A percentile compares a stretch with the other conserved stretches of the same genome.
Conservation (phyloP, 2,113 vertebrate species). For the Heteronetta atricapilla region DNA sequence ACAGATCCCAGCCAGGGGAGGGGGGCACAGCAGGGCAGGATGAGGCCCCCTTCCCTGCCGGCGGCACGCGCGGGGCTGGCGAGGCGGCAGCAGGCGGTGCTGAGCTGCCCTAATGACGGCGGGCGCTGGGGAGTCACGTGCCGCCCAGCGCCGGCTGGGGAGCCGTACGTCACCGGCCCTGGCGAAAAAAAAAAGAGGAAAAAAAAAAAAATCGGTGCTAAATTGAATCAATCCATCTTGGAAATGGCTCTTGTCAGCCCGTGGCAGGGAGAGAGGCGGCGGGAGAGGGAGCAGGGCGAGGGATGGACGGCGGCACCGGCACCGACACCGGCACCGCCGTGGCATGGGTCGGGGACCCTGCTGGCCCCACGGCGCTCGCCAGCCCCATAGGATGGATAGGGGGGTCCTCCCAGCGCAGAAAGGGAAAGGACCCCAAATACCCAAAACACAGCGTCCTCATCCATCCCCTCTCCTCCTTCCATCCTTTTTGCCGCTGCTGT, state of each 20-base stretch:
- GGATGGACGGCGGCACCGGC: not conserved
- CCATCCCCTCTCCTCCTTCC: not conserved
- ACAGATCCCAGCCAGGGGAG: rapidly evolving
- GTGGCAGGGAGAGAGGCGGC: constrained; percentile 81
- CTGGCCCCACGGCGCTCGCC: not conserved
- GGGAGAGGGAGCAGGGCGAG: constrained; percentile 78
- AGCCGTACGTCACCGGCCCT: constrained; percentile 79
- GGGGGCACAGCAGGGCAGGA: not conserved
- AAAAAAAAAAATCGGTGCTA: constrained; percentile 78
- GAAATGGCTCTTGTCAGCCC: constrained; percentile 87
- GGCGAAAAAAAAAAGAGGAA: not conserved
- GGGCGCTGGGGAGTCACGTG: constrained; percentile 72
- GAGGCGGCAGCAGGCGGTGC: constrained; percentile 11
- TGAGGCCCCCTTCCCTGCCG: not conserved
- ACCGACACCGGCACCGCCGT: not conserved
- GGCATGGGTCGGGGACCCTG: not conserved
- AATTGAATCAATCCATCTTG: constrained; percentile 92
- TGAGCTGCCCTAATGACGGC: constrained; percentile 69
- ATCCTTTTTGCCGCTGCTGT: not conserved
- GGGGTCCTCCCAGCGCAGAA: not conserved
- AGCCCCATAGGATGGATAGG: rapidly evolving
- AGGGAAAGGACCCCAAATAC: not conserved
- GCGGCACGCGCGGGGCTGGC: constrained; percentile 12
- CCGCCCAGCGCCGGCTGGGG: constrained; percentile 65
- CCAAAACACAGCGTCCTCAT: too few relatives aligned